phyloP scores from a whole-genome alignment of 2,888 invertebrate genomes.

The Drosophila picticornis region DNA sequence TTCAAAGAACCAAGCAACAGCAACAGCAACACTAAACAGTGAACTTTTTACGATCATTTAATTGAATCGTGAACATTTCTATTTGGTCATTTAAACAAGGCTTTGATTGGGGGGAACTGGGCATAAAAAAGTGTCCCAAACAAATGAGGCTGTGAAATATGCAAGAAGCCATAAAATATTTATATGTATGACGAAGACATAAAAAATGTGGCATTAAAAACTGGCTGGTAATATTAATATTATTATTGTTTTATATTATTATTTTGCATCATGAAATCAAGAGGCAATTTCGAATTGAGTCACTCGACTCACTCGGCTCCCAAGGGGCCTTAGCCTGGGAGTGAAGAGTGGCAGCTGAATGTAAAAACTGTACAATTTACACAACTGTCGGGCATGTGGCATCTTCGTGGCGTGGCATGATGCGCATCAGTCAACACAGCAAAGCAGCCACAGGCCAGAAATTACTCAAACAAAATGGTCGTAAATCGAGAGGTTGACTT shows the following conservation, averaged over 20 bases:
- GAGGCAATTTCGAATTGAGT: constrained; percentile 36
- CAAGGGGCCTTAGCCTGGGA: constrained; percentile 4
- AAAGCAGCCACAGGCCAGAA: constrained; percentile 49
- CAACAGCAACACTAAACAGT: constrained; percentile 31
- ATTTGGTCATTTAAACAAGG: constrained; percentile 44
- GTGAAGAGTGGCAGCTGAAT: constrained; percentile 62
- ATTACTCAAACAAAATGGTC: constrained; percentile 84
- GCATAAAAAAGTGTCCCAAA: constrained; percentile 42
- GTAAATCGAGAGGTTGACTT: constrained; percentile 84
- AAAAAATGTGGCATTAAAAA: constrained; percentile 37
- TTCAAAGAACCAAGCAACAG: constrained; percentile 15
- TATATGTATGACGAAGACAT: constrained; percentile 37
- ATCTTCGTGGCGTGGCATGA: constrained; percentile 18
- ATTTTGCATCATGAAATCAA: constrained; percentile 11
- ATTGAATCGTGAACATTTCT: constrained; percentile 77
- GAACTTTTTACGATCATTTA: constrained; percentile 72
- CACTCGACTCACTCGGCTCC: constrained; percentile 16
- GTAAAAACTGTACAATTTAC: constrained; percentile 71
- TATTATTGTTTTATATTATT: constrained; percentile 19
- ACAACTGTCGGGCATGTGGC: constrained; percentile 66
- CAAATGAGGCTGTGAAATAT: constrained; percentile 70
- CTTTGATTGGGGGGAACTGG: constrained; percentile 43
- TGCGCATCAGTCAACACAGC: constrained; percentile 59
- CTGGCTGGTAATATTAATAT: constrained; percentile 17
- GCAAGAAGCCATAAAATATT: constrained; percentile 50